A percentile compares a stretch with the other conserved stretches of the same genome.
phyloP scores from a whole-genome alignment of 2,888 invertebrate genomes.

The Pseudococcus viburni region DNA sequence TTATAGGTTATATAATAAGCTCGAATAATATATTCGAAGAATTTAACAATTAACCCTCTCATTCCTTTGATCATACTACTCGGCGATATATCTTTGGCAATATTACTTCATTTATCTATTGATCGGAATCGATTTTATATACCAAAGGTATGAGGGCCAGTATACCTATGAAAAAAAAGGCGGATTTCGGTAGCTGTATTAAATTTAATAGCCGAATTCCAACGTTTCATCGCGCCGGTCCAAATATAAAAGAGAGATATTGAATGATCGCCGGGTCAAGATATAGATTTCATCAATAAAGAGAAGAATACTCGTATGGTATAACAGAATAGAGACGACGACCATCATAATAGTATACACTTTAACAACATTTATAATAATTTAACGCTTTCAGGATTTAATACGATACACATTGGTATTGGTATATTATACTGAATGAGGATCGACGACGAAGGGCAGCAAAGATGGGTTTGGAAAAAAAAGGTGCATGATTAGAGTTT shows the following conservation, averaged over 20 bases:
- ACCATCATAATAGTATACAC: background rate
- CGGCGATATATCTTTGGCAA: background rate
- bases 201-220: conserved; percentile 42
- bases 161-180: background rate
- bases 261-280: background rate
- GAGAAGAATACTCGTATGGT: background rate
- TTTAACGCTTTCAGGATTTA: conserved; percentile 13
- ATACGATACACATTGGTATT: background rate
- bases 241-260: background rate
- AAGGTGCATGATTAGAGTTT: conserved; percentile 44
- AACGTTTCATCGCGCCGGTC: conserved; percentile 21
- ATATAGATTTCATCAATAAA: conserved; percentile 15
- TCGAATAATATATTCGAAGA: background rate
- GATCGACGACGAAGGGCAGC: background rate
- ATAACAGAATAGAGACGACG: background rate
- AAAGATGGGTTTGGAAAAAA: background rate
- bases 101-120: background rate
- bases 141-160: no score
- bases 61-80: background rate
- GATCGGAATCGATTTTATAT: background rate
- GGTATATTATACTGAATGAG: background rate
- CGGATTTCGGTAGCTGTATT: conserved; percentile 37
- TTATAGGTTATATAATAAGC: no score
- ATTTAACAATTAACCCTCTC: background rate
- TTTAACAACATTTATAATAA: conserved; percentile 21